phyloP scores from a whole-genome alignment of 2,888 invertebrate genomes.

The Philereme vetulata region DNA sequence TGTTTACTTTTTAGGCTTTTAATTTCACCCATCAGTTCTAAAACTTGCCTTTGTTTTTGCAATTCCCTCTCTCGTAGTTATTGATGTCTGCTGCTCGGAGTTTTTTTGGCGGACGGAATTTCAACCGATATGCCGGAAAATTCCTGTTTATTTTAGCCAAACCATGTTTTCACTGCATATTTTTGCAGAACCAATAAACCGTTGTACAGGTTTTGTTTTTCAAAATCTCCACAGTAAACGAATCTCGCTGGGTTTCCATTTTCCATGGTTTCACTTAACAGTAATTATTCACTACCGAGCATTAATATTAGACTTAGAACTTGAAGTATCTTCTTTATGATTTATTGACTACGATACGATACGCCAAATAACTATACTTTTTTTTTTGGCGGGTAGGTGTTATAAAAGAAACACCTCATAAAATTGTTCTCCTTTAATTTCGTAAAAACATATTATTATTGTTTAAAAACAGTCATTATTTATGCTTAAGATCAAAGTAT shows the following conservation, averaged over 20 bases:
- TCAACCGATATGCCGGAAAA: slow-evolving; percentile 19
- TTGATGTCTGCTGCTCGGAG: slow-evolving; percentile 11
- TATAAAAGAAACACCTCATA: no score
- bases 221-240: neutral
- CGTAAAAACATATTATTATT: no score
- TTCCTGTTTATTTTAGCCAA: slow-evolving; percentile 15
- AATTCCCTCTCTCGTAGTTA: slow-evolving; percentile 15
- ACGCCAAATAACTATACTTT: no score
- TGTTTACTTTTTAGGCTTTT: neutral
- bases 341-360: no score
- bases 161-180: slow-evolving; percentile 15
- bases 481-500: no score
- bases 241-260: neutral
- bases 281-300: neutral
- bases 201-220: slow-evolving; percentile 6
- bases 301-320: no score
- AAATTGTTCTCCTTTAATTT: no score
- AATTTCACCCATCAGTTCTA: neutral
- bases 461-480: no score
- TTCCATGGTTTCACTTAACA: neutral
- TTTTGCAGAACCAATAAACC: slow-evolving; percentile 17
- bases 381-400: no score
- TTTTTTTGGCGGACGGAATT: slow-evolving; percentile 8
- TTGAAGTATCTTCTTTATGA: no score
- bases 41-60: slow-evolving; percentile 13